Evolutionary conservation across 1,140 invertebrate species (phyloP).

Genomic region (Drosophila biarmipes): DNA sequence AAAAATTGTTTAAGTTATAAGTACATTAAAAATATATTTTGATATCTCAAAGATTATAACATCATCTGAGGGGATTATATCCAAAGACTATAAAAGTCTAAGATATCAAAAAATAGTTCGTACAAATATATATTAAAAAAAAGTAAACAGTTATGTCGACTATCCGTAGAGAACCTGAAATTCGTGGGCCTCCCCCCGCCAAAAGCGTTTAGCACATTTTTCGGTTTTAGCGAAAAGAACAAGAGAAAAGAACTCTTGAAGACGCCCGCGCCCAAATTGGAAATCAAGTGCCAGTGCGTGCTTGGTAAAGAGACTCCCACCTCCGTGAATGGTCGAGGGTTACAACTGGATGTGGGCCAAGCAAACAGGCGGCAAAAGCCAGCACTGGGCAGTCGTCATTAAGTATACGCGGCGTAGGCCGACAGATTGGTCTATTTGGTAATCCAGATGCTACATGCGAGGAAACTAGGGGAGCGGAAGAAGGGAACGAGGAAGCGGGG

Average conservation of each 20-base stretch:
- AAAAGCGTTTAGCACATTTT: slow-evolving; percentile 31
- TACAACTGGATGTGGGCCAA: slow-evolving; percentile 47
- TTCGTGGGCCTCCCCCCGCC: slow-evolving; percentile 1
- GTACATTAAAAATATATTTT: too few relatives aligned
- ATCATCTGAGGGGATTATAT: too few relatives aligned
- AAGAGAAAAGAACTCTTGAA: slow-evolving; percentile 48
- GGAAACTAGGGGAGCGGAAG: background rate
- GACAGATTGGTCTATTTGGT: slow-evolving; percentile 29
- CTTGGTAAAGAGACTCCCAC: slow-evolving; percentile 40
- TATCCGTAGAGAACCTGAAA: slow-evolving; percentile 8
- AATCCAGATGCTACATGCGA: slow-evolving; percentile 10
- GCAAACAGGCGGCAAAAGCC: slow-evolving; percentile 25
- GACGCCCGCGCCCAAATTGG: slow-evolving; percentile 47
- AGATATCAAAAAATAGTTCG: too few relatives aligned
- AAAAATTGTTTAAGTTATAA: too few relatives aligned
- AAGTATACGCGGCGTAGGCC: slow-evolving; percentile 63
- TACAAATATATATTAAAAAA: too few relatives aligned
- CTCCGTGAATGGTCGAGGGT: slow-evolving; percentile 44
- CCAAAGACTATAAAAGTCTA: too few relatives aligned
- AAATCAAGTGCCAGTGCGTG: slow-evolving; percentile 70
- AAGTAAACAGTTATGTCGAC: background rate
- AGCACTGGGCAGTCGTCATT: slow-evolving; percentile 31
- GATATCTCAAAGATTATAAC: too few relatives aligned
- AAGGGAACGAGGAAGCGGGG: slow-evolving; percentile 4
- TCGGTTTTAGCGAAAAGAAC: slow-evolving; percentile 14